These are phyloP conservation scores for Margaritifera margaritifera DNA, from an alignment of 2,888 invertebrate genomes.

Conservation along the genomic window DNA sequence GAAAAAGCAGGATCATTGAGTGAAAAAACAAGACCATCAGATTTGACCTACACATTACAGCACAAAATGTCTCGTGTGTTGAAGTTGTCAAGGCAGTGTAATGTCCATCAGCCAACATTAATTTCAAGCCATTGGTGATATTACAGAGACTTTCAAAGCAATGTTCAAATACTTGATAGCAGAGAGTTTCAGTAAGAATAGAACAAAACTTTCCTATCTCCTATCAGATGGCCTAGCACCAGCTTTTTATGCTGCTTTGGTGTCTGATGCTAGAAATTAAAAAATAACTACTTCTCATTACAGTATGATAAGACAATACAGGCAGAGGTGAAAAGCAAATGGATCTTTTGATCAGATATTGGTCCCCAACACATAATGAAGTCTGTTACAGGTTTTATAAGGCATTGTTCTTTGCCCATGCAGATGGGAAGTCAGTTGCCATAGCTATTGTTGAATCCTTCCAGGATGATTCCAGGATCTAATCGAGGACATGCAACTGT, in stretches of 20 bases:
- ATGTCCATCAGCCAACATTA: constrained; percentile 8
- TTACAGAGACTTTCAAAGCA: too few species aligned
- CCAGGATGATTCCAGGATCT: too few species aligned
- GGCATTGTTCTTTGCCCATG: constrained; percentile 17
- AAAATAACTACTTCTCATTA: neutral
- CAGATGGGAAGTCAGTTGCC: constrained; percentile 11
- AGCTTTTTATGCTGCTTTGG: too few species aligned
- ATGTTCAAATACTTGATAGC: too few species aligned
- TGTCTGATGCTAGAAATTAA: constrained; percentile 3
- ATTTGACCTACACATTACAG: neutral
- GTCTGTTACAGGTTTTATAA: neutral
- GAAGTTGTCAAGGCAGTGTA: constrained; percentile 8
- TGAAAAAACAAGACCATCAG: neutral
- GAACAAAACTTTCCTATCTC: constrained; percentile 13
- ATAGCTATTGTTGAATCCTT: constrained; percentile 3
- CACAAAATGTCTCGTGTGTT: neutral
- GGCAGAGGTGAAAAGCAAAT: constrained; percentile 21
- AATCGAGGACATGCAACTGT: too few species aligned
- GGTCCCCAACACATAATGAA: too few species aligned
- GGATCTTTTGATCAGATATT: constrained; percentile 13
- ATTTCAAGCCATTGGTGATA: too few species aligned
- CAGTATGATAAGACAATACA: constrained; percentile 14
- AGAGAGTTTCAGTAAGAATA: neutral
- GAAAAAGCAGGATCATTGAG: neutral
- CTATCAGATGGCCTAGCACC: constrained; percentile 13